Conservation (phyloP, 2,797 vertebrate genomes). For the Myotis vivesi region DNA sequence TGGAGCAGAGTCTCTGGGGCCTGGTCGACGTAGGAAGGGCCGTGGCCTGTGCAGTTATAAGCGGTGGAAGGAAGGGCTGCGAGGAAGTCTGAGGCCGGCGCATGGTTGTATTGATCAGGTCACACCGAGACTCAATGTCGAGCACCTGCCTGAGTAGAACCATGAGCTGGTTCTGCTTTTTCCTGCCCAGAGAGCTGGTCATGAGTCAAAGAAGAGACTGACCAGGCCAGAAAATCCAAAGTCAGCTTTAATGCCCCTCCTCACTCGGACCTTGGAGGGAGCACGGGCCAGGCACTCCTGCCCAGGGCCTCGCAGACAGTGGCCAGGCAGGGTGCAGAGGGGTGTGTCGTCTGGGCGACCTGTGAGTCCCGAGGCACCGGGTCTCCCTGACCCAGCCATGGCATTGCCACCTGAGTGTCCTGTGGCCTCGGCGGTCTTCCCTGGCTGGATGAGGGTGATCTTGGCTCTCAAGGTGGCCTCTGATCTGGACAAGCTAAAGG, state of each 20-base stretch:
- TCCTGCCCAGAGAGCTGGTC: not conserved
- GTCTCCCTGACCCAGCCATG: not conserved
- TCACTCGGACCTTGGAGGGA: not conserved
- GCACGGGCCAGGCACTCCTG: not conserved
- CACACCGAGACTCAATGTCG: not conserved
- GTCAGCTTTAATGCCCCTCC: not conserved
- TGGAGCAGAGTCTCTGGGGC: not conserved
- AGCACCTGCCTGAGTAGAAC: not conserved
- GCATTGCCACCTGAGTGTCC: not conserved
- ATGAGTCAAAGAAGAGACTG: not conserved
- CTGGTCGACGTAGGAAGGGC: not conserved
- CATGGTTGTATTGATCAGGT: not conserved
- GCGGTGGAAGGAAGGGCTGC: not conserved
- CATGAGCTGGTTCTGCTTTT: not conserved
- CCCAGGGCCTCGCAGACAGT: not conserved
- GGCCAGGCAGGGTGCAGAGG: not conserved
- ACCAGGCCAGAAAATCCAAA: not conserved
- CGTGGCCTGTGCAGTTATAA: not conserved
- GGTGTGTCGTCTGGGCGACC: not conserved
- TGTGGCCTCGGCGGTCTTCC: not conserved
- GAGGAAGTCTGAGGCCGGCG: not conserved
- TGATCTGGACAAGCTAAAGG: not conserved
- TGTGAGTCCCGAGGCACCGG: not conserved
- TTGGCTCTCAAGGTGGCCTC: not conserved
- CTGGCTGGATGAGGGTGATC: not conserved